Conservation (phyloP, 1,140 invertebrate genomes). For the Thaumatotibia leucotreta region DNA sequence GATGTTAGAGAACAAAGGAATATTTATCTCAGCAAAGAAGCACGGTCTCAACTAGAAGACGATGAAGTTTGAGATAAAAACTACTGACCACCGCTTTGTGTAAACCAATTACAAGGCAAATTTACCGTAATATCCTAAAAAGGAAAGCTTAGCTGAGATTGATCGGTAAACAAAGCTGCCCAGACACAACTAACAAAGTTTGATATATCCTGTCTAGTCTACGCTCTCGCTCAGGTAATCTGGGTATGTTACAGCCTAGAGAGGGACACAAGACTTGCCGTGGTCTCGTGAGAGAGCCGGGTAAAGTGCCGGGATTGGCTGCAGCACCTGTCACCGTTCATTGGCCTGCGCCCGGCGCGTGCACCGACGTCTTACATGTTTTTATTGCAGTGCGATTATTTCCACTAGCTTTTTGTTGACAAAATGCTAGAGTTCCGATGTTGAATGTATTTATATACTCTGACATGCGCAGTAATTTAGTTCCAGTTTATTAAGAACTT, state of each 20-base stretch:
- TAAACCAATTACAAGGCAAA: constrained; percentile 3
- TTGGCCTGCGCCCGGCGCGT: constrained; percentile 56
- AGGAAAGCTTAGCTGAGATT: constrained; percentile 26
- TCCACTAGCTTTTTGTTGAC: constrained; percentile 24
- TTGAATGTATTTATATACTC: neutral
- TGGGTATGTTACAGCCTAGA: constrained; percentile 19
- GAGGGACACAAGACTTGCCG: constrained; percentile 42
- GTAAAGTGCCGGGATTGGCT: constrained; percentile 51
- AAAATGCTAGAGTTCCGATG: neutral
- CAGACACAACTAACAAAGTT: constrained; percentile 22
- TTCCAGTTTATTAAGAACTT: neutral
- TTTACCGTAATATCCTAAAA: constrained; percentile 27
- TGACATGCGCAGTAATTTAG: neutral
- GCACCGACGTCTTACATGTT: constrained; percentile 43
- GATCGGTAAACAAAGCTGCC: constrained; percentile 36
- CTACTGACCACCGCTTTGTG: neutral
- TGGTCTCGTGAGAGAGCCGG: constrained; percentile 43
- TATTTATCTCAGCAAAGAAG: neutral
- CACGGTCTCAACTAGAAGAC: neutral
- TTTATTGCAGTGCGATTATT: constrained; percentile 42
- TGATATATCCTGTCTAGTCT: constrained; percentile 16
- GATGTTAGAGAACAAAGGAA: neutral
- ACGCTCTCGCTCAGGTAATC: constrained; percentile 25
- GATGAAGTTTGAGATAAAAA: neutral
- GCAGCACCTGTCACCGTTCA: constrained; percentile 63